A percentile compares a stretch with the other conserved stretches of the same genome.
Conservation (phyloP, 2,113 vertebrate species). For the Apistogramma diplotaenia region DNA sequence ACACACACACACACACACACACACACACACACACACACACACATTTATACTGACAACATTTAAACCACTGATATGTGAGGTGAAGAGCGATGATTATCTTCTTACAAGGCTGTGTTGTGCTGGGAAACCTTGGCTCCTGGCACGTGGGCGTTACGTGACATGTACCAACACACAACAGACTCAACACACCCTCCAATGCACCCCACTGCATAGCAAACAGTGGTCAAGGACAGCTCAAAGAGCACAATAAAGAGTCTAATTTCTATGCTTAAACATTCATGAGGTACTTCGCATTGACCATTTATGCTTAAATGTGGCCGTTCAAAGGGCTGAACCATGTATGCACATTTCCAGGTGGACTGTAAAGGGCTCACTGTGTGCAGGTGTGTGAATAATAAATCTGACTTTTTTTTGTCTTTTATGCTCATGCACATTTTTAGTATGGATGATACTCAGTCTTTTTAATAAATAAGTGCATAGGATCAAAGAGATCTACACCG, state of each 20-base stretch:
- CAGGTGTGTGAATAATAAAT: background rate
- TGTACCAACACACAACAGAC: background rate
- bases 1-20: background rate
- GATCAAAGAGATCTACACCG: background rate
- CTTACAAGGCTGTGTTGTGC: background rate
- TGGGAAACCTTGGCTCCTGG: background rate
- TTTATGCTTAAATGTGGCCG: background rate
- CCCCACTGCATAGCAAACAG: background rate
- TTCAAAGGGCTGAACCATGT: background rate
- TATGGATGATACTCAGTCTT: background rate
- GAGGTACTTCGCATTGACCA: background rate
- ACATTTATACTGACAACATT: background rate
- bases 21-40: background rate
- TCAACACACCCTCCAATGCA: background rate
- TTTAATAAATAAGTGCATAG: background rate
- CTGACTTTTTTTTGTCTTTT: background rate
- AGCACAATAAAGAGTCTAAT: background rate
- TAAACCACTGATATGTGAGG: background rate
- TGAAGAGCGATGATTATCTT: background rate
- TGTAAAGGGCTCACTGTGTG: background rate
- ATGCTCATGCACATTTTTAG: background rate
- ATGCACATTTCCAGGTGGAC: background rate
- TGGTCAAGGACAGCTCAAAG: background rate
- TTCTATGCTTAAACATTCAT: background rate
- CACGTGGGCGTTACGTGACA: background rate